These are phyloP conservation scores for Bufotes viridis DNA, from an alignment of 2,797 vertebrate genomes.

Conservation along the genomic window DNA sequence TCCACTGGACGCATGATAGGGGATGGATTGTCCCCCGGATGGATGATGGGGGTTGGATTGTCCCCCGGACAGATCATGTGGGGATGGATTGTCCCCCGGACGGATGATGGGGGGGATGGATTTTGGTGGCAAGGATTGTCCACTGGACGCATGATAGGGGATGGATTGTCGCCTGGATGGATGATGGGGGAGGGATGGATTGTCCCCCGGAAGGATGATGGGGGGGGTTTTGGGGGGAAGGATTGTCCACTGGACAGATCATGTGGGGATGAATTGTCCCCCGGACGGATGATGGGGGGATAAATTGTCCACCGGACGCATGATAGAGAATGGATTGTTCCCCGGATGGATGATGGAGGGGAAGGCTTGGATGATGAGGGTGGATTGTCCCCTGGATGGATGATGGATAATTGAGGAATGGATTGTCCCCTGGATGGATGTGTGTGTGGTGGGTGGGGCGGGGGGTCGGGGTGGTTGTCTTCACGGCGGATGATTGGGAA, in stretches of 20 bases:
- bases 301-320: too few relatives aligned
- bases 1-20: background rate
- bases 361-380: too few relatives aligned
- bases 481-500: too few relatives aligned
- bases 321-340: too few relatives aligned
- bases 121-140: background rate
- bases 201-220: background rate
- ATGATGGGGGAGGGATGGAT: background rate
- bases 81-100: background rate
- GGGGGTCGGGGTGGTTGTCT: too few relatives aligned
- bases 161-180: background rate
- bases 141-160: background rate
- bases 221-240: too few relatives aligned
- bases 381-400: background rate
- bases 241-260: background rate
- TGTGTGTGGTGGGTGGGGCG: too few relatives aligned
- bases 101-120: background rate
- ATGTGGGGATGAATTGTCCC: background rate
- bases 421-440: background rate
- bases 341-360: background rate
- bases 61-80: fast-evolving
- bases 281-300: background rate
- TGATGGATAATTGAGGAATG: background rate
- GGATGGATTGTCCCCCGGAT: background rate
- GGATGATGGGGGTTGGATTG: background rate